Evolutionary conservation across 2,888 invertebrate species (phyloP).

Genomic region (Cancer borealis): DNA sequence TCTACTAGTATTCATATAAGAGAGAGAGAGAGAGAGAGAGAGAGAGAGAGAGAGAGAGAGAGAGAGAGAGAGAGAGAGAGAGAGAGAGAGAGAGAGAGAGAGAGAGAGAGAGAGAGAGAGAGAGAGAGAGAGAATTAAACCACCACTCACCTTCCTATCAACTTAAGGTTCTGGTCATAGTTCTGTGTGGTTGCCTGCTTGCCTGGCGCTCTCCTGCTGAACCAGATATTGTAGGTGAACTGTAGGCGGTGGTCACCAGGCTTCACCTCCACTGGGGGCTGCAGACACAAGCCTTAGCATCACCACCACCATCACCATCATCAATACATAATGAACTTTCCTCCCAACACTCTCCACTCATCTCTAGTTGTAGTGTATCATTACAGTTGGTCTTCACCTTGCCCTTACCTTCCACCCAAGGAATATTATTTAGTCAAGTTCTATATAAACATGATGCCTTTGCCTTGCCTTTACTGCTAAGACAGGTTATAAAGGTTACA

Average conservation of each 20-base stretch:
- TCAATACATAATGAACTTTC: no score
- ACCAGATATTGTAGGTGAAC: conserved; percentile 97
- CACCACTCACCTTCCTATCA: conserved; percentile 84
- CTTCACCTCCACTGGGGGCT: conserved; percentile 73
- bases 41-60: neutral
- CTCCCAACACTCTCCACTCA: no score
- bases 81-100: conserved; percentile 25
- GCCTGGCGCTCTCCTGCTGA: conserved; percentile 84
- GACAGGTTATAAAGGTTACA: neutral
- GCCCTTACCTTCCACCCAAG: neutral
- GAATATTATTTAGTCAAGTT: neutral
- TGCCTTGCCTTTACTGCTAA: neutral
- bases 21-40: conserved; percentile 4
- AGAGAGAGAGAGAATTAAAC: neutral
- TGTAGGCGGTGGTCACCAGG: conserved; percentile 89
- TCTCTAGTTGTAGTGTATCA: no score
- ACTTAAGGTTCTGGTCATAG: conserved; percentile 90
- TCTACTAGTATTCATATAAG: neutral
- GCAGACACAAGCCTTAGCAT: neutral
- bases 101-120: conserved; percentile 27
- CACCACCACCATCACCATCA: no score
- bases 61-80: conserved; percentile 14
- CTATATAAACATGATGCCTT: neutral
- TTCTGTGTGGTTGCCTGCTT: conserved; percentile 82
- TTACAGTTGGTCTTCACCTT: no score